These are phyloP conservation scores for Suillia variegata DNA, from an alignment of 2,888 invertebrate species.

Conservation along the genomic window DNA sequence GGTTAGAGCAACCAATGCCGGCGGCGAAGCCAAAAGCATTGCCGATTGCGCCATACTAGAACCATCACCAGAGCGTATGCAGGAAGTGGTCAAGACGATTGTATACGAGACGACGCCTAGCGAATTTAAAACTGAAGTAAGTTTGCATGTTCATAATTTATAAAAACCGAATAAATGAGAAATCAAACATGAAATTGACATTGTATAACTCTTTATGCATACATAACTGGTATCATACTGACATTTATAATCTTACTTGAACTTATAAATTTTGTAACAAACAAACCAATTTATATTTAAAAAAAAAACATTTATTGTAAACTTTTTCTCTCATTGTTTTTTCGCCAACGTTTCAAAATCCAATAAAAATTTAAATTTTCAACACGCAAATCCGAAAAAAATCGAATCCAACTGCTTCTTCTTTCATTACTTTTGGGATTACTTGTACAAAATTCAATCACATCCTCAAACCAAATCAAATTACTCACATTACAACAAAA, in stretches of 20 bases:
- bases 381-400: constrained; percentile 28
- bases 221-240: constrained; percentile 7
- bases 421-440: constrained; percentile 39
- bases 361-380: constrained; percentile 25
- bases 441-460: constrained; percentile 20
- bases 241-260: constrained; percentile 17
- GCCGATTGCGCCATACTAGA: constrained; percentile 78
- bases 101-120: constrained; percentile 63
- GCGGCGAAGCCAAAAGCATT: constrained; percentile 82
- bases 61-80: constrained; percentile 71
- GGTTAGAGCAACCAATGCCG: constrained; percentile 75
- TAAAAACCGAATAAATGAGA: constrained; percentile 7
- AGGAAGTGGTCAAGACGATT: constrained; percentile 71
- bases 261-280: constrained; percentile 2
- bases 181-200: constrained; percentile 12
- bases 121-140: constrained; percentile 58
- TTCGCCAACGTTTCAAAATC: constrained; percentile 45
- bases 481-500: constrained; percentile 17
- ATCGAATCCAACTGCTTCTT: constrained; percentile 33
- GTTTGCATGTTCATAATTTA: constrained; percentile 54
- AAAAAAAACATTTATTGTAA: constrained; percentile 41
- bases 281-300: background rate
- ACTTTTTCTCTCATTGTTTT: constrained; percentile 53
- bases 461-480: constrained; percentile 12
- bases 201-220: constrained; percentile 22